These are phyloP conservation scores for Notarius quadriscutis DNA, from an alignment of 2,113 vertebrate genomes.

Conservation along the genomic window DNA sequence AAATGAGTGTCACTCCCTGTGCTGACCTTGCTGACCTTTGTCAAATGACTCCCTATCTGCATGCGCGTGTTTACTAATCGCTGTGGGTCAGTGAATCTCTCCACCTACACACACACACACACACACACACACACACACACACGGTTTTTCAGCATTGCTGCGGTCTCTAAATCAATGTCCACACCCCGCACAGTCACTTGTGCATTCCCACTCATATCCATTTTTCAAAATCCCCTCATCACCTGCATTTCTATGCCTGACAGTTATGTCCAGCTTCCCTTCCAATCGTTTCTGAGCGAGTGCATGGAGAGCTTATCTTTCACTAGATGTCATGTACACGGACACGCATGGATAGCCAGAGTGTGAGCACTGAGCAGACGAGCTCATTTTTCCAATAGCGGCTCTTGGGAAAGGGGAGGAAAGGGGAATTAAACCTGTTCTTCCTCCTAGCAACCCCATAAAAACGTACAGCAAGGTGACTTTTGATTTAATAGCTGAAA, in stretches of 20 bases:
- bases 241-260: background rate
- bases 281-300: background rate
- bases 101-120: background rate
- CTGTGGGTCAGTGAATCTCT: conserved; percentile 35
- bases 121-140: conserved; percentile 21
- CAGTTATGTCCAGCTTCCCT: conserved; percentile 21
- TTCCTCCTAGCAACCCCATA: background rate
- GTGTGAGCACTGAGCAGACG: conserved; percentile 2
- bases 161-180: background rate
- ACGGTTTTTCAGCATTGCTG: background rate
- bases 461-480: conserved; percentile 50
- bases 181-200: background rate
- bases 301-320: conserved; percentile 1
- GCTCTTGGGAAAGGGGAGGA: conserved; percentile 11
- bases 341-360: conserved; percentile 10
- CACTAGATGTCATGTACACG: conserved; percentile 9
- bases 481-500: conserved; percentile 55
- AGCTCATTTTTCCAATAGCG: conserved; percentile 13
- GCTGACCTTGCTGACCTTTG: conserved; percentile 44
- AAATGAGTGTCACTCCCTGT: conserved; percentile 42
- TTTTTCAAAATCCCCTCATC: conserved; percentile 13
- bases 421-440: conserved; percentile 62
- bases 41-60: conserved; percentile 37
- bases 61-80: conserved; percentile 38
- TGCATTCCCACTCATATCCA: conserved; percentile 18